phyloP scores from a whole-genome alignment of 2,113 vertebrate genomes.

The Aegithalos caudatus region DNA sequence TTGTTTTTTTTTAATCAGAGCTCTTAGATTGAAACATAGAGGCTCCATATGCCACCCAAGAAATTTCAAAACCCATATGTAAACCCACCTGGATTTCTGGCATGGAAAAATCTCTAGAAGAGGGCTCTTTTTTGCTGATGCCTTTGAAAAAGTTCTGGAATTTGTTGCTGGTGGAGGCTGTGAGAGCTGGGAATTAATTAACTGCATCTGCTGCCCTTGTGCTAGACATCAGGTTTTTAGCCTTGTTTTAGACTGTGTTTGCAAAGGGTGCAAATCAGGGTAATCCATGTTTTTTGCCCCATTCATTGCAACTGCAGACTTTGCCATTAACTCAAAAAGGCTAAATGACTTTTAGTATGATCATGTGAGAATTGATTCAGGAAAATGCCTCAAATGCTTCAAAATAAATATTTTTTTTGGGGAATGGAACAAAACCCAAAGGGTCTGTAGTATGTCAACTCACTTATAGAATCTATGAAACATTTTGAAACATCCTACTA shows the following conservation, averaged over 20 bases:
- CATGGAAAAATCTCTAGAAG: background rate
- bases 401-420: background rate
- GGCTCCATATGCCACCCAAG: background rate
- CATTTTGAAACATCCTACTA: background rate
- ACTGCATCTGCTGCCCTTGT: background rate
- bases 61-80: background rate
- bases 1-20: background rate
- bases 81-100: background rate
- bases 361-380: background rate
- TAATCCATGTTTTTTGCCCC: rapidly evolving
- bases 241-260: background rate
- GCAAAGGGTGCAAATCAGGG: background rate
- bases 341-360: background rate
- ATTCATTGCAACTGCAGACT: background rate
- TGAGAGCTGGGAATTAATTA: background rate
- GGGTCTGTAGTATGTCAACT: background rate
- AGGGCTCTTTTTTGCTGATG: background rate
- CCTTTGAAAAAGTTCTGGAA: background rate
- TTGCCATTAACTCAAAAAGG: background rate
- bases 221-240: background rate
- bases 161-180: background rate
- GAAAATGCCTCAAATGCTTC: background rate
- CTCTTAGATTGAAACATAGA: background rate
- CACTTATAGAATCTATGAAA: background rate
- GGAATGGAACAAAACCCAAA: background rate